Percentiles rank a stretch among this genome's conserved stretches.
These are phyloP conservation scores for Eupithecia subumbrata DNA, from an alignment of 2,888 invertebrate genomes.

Conservation along the genomic window DNA sequence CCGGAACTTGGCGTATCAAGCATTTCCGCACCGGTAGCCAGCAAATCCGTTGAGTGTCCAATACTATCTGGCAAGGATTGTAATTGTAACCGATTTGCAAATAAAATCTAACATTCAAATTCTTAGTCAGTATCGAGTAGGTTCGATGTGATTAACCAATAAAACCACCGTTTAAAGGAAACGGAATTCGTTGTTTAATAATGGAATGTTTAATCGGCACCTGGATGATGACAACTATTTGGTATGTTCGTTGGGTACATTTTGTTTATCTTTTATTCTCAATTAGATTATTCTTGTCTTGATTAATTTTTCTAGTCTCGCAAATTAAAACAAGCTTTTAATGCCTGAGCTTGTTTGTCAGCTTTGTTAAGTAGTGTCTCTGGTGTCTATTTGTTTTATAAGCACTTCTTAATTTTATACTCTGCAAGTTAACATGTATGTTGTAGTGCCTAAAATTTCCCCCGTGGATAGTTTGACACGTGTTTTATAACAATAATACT, in stretches of 20 bases:
- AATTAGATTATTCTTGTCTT: neutral
- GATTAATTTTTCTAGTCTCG: neutral
- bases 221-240: slow-evolving; percentile 56
- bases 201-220: slow-evolving; percentile 40
- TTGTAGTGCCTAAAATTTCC: neutral
- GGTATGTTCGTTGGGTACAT: slow-evolving; percentile 83
- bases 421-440: neutral
- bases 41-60: slow-evolving; percentile 72
- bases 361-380: neutral
- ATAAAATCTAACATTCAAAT: slow-evolving; percentile 36
- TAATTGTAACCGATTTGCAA: neutral
- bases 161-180: slow-evolving; percentile 35
- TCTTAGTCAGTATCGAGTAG: slow-evolving; percentile 33
- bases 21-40: slow-evolving; percentile 62
- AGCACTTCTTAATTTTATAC: slow-evolving; percentile 1
- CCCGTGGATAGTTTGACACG: neutral
- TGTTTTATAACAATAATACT: neutral
- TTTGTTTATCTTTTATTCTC: slow-evolving; percentile 50
- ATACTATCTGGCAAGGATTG: slow-evolving; percentile 47
- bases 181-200: slow-evolving; percentile 28
- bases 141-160: slow-evolving; percentile 41
- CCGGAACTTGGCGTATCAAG: slow-evolving; percentile 85
- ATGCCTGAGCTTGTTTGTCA: neutral
- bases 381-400: neutral
- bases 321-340: neutral